A percentile compares a stretch with the other conserved stretches of the same genome.
Evolutionary conservation across 2,888 invertebrate species (phyloP).

Genomic region (Xanthia icteritia): DNA sequence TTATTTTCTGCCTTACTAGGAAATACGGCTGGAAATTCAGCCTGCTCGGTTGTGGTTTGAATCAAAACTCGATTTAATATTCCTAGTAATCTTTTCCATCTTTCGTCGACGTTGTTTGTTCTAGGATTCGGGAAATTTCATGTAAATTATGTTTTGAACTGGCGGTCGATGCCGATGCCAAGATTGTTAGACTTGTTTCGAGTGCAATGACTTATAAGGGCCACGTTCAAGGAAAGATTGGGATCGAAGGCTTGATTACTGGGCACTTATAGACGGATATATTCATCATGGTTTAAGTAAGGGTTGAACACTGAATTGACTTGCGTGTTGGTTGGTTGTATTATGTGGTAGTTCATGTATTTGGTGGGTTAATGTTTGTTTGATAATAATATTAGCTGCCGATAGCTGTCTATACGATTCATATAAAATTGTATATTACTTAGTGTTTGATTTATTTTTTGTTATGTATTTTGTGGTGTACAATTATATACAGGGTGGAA

Average conservation of each 20-base stretch:
- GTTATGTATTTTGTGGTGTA: too few relatives aligned
- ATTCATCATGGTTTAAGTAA: not conserved
- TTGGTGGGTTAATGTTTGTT: not conserved
- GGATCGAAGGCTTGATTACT: slow-evolving; percentile 15
- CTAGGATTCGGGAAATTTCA: slow-evolving; percentile 49
- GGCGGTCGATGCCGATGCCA: slow-evolving; percentile 59
- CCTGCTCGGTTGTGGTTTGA: slow-evolving; percentile 16
- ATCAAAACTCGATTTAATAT: slow-evolving; percentile 44
- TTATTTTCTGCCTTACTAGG: slow-evolving; percentile 8
- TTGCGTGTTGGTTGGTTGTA: not conserved
- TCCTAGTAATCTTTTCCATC: slow-evolving; percentile 57
- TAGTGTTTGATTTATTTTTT: too few relatives aligned
- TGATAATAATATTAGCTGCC: not conserved
- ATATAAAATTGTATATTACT: not conserved
- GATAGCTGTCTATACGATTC: not conserved
- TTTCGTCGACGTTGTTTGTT: slow-evolving; percentile 49
- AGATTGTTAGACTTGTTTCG: slow-evolving; percentile 35
- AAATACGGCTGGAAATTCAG: slow-evolving; percentile 39
- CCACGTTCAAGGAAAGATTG: slow-evolving; percentile 27
- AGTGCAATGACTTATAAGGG: slow-evolving; percentile 36
- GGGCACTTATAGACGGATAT: slow-evolving; percentile 5
- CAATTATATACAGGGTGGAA: too few relatives aligned
- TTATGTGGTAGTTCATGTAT: not conserved
- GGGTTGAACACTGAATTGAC: not conserved
- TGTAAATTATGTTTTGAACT: slow-evolving; percentile 57